Conservation (phyloP, 2,888 invertebrate species). For the Phengaris alcon region DNA sequence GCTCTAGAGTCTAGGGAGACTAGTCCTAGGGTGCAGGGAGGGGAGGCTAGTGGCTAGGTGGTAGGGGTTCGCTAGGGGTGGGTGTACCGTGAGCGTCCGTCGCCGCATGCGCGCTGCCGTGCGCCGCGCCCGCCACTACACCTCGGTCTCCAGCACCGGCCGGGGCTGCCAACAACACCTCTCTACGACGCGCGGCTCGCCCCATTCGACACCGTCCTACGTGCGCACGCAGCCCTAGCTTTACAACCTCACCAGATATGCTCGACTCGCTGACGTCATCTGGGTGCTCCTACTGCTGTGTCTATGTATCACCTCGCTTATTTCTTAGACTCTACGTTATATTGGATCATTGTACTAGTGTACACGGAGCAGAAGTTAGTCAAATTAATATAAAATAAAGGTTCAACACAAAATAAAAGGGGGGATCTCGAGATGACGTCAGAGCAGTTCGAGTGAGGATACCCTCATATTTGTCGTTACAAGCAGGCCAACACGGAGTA, state of each 20-base stretch:
- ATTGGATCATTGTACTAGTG: neutral
- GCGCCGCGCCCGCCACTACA: conserved; percentile 78
- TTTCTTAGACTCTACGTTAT: neutral
- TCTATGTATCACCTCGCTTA: neutral
- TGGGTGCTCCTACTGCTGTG: conserved; percentile 6
- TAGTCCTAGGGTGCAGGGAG: conserved; percentile 36
- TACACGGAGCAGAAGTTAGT: neutral
- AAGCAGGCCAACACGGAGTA: conserved; percentile 66
- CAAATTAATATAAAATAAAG: conserved; percentile 17
- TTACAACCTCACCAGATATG: conserved; percentile 53
- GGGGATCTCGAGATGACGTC: conserved; percentile 45
- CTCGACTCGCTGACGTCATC: conserved; percentile 34
- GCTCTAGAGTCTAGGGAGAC: conserved; percentile 31
- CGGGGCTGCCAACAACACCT: conserved; percentile 78
- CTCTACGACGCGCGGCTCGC: conserved; percentile 73
- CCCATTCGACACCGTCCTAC: conserved; percentile 77
- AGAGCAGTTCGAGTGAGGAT: conserved; percentile 35
- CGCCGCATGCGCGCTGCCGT: conserved; percentile 70
- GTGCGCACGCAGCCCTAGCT: conserved; percentile 63
- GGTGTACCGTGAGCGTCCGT: conserved; percentile 74
- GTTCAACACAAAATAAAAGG: conserved; percentile 22
- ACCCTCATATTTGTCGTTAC: conserved; percentile 60
- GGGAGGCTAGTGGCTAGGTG: conserved; percentile 37
- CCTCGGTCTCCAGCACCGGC: conserved; percentile 76
- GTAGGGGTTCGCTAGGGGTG: conserved; percentile 38